Evolutionary conservation across 1,140 invertebrate species (phyloP).

Genomic region (Aphelinus certus): DNA sequence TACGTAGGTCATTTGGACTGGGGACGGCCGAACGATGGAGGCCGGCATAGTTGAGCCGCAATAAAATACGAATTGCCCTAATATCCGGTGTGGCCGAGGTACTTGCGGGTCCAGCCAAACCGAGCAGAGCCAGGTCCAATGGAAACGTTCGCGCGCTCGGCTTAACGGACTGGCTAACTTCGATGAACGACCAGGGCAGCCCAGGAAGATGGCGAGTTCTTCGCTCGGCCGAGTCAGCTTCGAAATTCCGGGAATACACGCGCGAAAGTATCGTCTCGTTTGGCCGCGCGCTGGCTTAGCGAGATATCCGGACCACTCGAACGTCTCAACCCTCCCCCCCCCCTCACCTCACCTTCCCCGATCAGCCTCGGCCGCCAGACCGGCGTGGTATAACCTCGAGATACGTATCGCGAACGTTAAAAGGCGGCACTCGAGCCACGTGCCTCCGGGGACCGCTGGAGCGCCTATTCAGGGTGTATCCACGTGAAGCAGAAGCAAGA

Average conservation of each 20-base stretch:
- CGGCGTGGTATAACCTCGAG: not conserved
- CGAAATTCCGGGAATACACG: slow-evolving; percentile 50
- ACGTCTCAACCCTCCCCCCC: not conserved
- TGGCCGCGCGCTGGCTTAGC: slow-evolving; percentile 9
- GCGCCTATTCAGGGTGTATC: no score
- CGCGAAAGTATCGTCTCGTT: not conserved
- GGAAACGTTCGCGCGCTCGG: not conserved
- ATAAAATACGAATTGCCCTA: slow-evolving; percentile 1
- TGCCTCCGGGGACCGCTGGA: not conserved
- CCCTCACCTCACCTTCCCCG: no score
- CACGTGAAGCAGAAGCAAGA: no score
- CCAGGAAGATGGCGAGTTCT: slow-evolving; percentile 29
- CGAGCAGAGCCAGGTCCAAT: not conserved
- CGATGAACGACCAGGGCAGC: not conserved
- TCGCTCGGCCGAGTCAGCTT: slow-evolving; percentile 46
- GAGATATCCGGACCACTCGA: slow-evolving; percentile 4
- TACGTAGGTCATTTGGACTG: no score
- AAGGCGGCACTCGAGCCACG: not conserved
- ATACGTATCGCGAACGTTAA: slow-evolving; percentile 12
- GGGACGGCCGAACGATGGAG: no score
- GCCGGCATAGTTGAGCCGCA: not conserved
- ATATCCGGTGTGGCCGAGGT: no score
- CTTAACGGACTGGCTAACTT: slow-evolving; percentile 16
- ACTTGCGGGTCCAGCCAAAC: not conserved
- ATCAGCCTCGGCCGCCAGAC: no score